Percentiles rank a stretch among this genome's conserved stretches.
These are phyloP conservation scores for Cercocebus atys DNA, from an alignment of 2,113 vertebrate species.

Conservation along the genomic window DNA sequence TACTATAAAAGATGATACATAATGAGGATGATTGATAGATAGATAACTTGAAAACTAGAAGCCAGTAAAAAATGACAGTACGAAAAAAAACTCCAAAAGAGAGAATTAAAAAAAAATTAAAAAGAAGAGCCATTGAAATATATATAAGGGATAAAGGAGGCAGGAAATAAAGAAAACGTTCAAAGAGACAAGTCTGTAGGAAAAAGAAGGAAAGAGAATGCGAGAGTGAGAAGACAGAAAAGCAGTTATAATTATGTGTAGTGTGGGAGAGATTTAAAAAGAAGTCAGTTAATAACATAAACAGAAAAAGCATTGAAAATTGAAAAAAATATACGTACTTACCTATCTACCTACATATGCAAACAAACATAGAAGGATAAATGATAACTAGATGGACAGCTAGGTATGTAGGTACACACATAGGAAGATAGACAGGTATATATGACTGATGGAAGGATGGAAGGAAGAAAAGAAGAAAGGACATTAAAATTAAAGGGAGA, in stretches of 20 bases:
- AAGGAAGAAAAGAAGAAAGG: neutral
- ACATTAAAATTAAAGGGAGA: neutral
- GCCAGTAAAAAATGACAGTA: neutral
- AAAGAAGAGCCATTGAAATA: neutral
- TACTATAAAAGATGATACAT: too few relatives aligned
- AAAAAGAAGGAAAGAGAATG: neutral
- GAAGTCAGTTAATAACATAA: neutral
- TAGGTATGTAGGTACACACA: neutral
- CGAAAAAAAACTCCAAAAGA: neutral
- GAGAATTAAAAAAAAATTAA: neutral
- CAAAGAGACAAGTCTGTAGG: neutral
- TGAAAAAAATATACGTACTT: neutral
- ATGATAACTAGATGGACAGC: neutral
- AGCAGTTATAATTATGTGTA: neutral
- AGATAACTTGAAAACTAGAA: neutral
- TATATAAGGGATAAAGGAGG: neutral
- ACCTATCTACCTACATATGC: neutral
- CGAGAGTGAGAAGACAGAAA: neutral
- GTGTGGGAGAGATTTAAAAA: neutral
- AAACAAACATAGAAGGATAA: neutral
- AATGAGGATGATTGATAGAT: too few relatives aligned
- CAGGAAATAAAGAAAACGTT: neutral
- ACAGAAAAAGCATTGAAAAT: neutral
- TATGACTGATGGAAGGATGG: neutral
- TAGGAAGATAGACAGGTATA: neutral